Percentiles rank a stretch among this genome's conserved stretches.
These are phyloP conservation scores for Marasmarcha lunaedactyla DNA, from an alignment of 2,888 invertebrate species.

Conservation along the genomic window DNA sequence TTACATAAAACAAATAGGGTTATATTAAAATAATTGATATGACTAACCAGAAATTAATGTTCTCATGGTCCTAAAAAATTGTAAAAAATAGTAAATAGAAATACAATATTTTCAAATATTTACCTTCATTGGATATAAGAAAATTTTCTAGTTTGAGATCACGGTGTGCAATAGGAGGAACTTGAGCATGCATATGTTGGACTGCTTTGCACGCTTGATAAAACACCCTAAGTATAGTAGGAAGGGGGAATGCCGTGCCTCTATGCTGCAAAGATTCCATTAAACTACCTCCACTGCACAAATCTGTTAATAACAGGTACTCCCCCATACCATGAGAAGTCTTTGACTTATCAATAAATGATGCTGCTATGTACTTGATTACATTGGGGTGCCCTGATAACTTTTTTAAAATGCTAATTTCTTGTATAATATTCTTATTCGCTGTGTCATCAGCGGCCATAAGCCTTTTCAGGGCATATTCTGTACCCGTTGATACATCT, in stretches of 20 bases:
- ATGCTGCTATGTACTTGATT: constrained; percentile 89
- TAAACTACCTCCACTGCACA: constrained; percentile 88
- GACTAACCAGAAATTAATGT: too few relatives aligned
- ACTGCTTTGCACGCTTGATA: constrained; percentile 93
- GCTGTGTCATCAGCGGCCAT: constrained; percentile 86
- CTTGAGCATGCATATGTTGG: constrained; percentile 92
- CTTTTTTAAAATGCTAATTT: constrained; percentile 87
- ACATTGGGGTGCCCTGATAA: constrained; percentile 93
- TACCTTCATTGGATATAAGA: constrained; percentile 85
- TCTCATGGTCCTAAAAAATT: too few relatives aligned
- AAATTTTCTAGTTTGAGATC: constrained; percentile 98
- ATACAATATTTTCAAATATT: too few relatives aligned
- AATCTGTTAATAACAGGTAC: constrained; percentile 91
- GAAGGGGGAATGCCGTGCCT: constrained; percentile 72
- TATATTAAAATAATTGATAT: too few relatives aligned
- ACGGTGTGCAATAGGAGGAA: constrained; percentile 92
- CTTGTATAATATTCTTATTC: constrained; percentile 82
- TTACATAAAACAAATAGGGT: constrained; percentile 2
- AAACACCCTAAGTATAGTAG: constrained; percentile 84
- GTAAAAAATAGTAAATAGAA: too few relatives aligned
- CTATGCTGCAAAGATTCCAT: constrained; percentile 74
- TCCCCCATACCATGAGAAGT: constrained; percentile 87
- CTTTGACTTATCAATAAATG: constrained; percentile 82
- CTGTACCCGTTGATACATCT: constrained; percentile 85
- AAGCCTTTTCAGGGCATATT: constrained; percentile 92